Conservation (phyloP, 2,888 invertebrate genomes). For the Nowickia ferox region DNA sequence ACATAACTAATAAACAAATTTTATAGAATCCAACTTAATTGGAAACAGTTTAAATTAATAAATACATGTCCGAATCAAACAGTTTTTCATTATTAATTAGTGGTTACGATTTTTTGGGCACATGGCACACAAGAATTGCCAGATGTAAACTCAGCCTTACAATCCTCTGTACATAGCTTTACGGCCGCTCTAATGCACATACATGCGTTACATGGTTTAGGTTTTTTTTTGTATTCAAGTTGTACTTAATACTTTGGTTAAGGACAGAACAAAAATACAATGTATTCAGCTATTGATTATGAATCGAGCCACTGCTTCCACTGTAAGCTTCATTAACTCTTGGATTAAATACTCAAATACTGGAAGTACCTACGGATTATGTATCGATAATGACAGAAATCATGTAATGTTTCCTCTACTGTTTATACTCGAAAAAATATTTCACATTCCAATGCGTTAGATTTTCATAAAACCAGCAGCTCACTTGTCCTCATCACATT, state of each 20-base stretch:
- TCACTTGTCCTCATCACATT: neutral
- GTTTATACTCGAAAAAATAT: conserved; percentile 15
- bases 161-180: no score
- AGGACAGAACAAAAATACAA: neutral
- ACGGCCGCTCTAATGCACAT: no score
- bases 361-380: conserved; percentile 23
- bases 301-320: neutral
- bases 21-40: no score
- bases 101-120: no score
- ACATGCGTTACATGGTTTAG: no score
- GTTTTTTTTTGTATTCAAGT: neutral
- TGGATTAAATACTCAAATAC: conserved; percentile 7
- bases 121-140: no score
- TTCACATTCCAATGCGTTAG: conserved; percentile 23
- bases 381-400: conserved; percentile 35
- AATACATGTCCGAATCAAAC: no score
- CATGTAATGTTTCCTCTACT: conserved; percentile 4
- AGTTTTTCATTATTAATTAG: no score
- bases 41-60: no score
- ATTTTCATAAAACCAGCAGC: conserved; percentile 30
- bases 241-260: neutral
- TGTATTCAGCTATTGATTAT: neutral
- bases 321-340: neutral
- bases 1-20: no score
- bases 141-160: no score